phyloP scores from a whole-genome alignment of 2,888 invertebrate genomes.

The Cantharis flavilabris region DNA sequence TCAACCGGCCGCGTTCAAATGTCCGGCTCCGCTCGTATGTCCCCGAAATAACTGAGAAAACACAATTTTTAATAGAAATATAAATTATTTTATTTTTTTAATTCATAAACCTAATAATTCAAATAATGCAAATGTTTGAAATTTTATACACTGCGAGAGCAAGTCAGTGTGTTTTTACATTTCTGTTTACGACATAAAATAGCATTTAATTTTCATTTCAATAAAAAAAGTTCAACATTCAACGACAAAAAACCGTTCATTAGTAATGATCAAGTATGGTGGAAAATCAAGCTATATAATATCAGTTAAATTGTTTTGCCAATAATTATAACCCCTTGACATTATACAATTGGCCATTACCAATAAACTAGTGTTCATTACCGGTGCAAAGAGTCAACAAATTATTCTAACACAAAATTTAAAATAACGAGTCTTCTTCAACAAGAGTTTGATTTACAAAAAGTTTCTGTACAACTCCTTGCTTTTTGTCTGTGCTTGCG shows the following conservation, averaged over 20 bases:
- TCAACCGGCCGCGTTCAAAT: too few species aligned
- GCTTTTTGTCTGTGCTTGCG: background rate
- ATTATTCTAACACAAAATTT: background rate
- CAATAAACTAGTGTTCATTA: background rate
- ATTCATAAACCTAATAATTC: too few species aligned
- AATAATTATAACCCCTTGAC: too few species aligned
- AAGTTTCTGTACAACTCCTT: background rate
- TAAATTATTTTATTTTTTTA: too few species aligned
- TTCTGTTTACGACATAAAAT: background rate
- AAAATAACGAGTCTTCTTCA: background rate
- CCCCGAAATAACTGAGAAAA: too few species aligned
- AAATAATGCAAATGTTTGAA: too few species aligned
- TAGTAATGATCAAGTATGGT: background rate
- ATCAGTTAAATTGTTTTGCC: too few species aligned
- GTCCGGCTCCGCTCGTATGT: too few species aligned
- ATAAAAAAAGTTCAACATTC: background rate
- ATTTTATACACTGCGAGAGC: too few species aligned
- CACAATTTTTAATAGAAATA: too few species aligned
- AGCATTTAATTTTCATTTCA: background rate
- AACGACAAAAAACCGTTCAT: background rate
- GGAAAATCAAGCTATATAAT: too few species aligned
- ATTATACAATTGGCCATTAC: background rate
- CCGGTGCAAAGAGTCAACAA: background rate
- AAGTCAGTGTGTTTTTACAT: background rate
- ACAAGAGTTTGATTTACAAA: background rate